These are phyloP conservation scores for Aplochiton taeniatus DNA, from an alignment of 2,797 vertebrate genomes.

Conservation along the genomic window DNA sequence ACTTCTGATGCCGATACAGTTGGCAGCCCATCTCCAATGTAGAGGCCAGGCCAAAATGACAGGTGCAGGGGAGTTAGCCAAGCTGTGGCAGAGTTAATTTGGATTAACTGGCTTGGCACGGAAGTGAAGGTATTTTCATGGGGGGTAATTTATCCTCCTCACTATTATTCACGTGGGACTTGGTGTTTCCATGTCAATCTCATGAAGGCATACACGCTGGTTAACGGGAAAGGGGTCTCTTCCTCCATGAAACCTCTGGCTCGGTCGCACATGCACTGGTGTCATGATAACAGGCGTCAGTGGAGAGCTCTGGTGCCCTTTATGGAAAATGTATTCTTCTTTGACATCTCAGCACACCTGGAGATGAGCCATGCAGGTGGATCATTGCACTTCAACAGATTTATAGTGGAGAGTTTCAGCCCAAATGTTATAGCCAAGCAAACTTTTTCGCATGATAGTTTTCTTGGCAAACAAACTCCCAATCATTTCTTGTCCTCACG, in stretches of 20 bases:
- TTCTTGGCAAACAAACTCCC: not conserved
- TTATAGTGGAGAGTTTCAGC: no score
- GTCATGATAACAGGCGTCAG: not conserved
- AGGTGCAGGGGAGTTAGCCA: constrained; percentile 62
- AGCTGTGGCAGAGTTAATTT: constrained; percentile 62
- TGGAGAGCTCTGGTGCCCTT: not conserved
- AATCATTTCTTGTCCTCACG: not conserved
- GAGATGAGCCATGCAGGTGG: not conserved
- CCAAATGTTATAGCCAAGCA: not conserved
- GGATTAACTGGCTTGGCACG: constrained; percentile 58
- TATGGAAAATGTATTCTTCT: not conserved
- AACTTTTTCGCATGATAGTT: not conserved
- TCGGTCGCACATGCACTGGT: constrained; percentile 4
- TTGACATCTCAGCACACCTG: not conserved
- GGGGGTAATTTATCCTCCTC: constrained; percentile 49
- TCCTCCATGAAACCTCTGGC: not conserved
- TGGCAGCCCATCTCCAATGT: constrained; percentile 19
- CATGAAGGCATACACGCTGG: constrained; percentile 18
- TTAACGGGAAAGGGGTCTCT: no score
- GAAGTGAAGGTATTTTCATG: constrained; percentile 50
- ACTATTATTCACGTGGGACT: constrained; percentile 42
- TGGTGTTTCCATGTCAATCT: constrained; percentile 30
- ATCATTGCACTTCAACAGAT: no score
- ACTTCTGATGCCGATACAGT: constrained; percentile 20
- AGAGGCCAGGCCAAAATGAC: constrained; percentile 51